These are phyloP conservation scores for Drosophila sordidapex DNA, from an alignment of 2,888 invertebrate genomes.

Conservation along the genomic window DNA sequence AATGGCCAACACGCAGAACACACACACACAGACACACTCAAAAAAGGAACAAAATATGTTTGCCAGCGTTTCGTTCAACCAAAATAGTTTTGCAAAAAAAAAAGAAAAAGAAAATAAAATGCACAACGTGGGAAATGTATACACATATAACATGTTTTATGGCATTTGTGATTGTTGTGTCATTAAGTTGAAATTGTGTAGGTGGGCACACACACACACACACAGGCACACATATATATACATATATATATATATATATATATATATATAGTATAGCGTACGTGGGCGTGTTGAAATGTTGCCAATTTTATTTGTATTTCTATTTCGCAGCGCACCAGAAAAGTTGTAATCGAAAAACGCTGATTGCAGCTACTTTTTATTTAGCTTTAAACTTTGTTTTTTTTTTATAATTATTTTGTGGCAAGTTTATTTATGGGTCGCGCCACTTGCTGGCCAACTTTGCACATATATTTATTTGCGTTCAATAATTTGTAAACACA, in stretches of 20 bases:
- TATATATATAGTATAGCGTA: neutral
- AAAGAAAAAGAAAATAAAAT: conserved; percentile 21
- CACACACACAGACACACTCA: conserved; percentile 27
- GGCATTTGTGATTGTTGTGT: conserved; percentile 80
- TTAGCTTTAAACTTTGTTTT: conserved; percentile 7
- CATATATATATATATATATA: conserved; percentile 9
- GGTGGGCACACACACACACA: conserved; percentile 61
- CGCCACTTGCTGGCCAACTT: conserved; percentile 43
- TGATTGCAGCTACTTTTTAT: conserved; percentile 33
- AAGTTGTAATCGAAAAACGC: conserved; percentile 80
- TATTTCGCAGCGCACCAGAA: conserved; percentile 46
- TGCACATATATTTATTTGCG: conserved; percentile 60
- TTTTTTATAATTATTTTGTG: conserved; percentile 73
- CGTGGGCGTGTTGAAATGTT: conserved; percentile 58
- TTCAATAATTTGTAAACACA: conserved; percentile 79
- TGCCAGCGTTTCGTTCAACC: conserved; percentile 37
- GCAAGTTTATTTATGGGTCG: conserved; percentile 68
- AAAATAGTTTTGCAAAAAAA: conserved; percentile 55
- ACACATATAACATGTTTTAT: conserved; percentile 75
- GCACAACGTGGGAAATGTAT: neutral
- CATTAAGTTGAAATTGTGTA: conserved; percentile 81
- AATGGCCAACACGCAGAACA: conserved; percentile 31
- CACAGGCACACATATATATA: no score
- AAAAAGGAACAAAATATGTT: conserved; percentile 3
- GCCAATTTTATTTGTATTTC: conserved; percentile 72